Conservation (phyloP, 2,113 vertebrate species). For the Leptodactylus fuscus region DNA sequence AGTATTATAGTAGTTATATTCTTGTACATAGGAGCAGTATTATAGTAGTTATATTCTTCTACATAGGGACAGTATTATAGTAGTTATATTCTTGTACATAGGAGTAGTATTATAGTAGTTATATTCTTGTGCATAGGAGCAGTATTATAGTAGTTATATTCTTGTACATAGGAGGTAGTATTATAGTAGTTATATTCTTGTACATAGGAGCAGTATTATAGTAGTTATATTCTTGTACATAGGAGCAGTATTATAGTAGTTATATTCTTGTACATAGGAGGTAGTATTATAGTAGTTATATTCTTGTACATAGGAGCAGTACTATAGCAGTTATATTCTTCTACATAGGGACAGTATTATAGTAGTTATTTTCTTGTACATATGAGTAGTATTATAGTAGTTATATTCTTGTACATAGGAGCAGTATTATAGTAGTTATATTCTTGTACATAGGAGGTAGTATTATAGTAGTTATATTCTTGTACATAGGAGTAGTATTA, state of each 20-base stretch:
- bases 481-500: not conserved
- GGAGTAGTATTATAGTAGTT: not conserved
- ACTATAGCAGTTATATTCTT: constrained; percentile 18
- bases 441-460: not conserved
- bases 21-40: not conserved
- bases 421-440: not conserved
- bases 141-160: not conserved
- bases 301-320: constrained; percentile 7
- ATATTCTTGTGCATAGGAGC: not conserved
- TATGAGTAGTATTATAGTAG: not conserved
- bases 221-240: not conserved
- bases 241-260: constrained; percentile 1
- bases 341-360: constrained; percentile 6
- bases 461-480: constrained; percentile 12
- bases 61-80: not conserved
- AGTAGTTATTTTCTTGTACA: constrained; percentile 22
- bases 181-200: constrained; percentile 19
- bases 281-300: constrained; percentile 16
- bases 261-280: not conserved
- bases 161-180: not conserved
- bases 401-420: constrained; percentile 2
- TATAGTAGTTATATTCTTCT: not conserved
- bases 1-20: constrained; percentile 8
- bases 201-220: not conserved
- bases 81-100: not conserved